A percentile compares a stretch with the other conserved stretches of the same genome.
Evolutionary conservation across 2,113 vertebrate species (phyloP).

Genomic region (Globicephala melas): DNA sequence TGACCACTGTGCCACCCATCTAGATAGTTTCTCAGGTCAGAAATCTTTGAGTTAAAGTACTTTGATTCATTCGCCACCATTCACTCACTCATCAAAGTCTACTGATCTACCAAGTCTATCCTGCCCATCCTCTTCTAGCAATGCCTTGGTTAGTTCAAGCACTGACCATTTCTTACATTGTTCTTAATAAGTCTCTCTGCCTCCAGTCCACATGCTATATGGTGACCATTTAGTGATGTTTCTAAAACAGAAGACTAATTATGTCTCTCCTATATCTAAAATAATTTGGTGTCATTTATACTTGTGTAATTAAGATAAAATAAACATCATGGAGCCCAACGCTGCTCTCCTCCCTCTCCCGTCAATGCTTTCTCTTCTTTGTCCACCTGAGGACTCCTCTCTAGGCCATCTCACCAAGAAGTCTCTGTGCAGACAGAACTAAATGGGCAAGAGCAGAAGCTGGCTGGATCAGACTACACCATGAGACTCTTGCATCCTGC

Average conservation of each 20-base stretch:
- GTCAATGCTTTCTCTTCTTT: neutral
- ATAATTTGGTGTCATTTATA: neutral
- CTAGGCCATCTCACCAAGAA: neutral
- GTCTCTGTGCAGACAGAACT: neutral
- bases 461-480: neutral
- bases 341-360: neutral
- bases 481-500: neutral
- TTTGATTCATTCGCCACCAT: neutral
- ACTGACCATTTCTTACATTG: neutral
- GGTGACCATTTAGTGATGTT: neutral
- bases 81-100: neutral
- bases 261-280: neutral
- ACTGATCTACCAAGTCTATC: neutral
- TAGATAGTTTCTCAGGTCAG: conserved; percentile 5
- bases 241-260: neutral
- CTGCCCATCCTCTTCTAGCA: neutral
- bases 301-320: neutral
- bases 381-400: neutral
- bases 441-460: neutral
- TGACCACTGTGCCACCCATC: neutral
- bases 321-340: neutral
- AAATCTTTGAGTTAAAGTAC: neutral
- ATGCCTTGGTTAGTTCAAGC: neutral
- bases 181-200: neutral
- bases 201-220: neutral